Evolutionary conservation across 2,888 invertebrate genomes (phyloP).

Genomic region (Corbicula japonica): DNA sequence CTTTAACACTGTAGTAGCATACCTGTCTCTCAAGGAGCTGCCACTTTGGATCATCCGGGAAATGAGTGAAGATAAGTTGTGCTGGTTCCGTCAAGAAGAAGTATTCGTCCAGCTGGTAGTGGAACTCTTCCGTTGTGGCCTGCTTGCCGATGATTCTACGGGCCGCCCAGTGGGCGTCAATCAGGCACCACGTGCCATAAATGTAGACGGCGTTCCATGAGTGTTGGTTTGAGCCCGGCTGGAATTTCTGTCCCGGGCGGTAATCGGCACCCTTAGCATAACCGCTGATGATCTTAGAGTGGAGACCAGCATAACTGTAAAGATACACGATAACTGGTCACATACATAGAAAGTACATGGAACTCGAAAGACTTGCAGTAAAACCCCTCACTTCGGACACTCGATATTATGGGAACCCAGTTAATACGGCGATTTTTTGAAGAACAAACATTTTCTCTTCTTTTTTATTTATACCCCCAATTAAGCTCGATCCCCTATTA

Average conservation of each 20-base stretch:
- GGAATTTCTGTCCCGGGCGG: constrained; percentile 86
- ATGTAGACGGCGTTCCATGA: constrained; percentile 87
- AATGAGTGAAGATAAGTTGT: constrained; percentile 86
- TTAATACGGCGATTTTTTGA: too few species aligned
- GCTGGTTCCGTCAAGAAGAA: constrained; percentile 86
- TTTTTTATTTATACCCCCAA: too few species aligned
- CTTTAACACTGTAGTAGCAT: not conserved
- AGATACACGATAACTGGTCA: too few species aligned
- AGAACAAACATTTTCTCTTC: too few species aligned
- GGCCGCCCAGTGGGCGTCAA: constrained; percentile 87
- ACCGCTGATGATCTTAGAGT: constrained; percentile 86
- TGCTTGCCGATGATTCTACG: constrained; percentile 86
- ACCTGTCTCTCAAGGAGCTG: constrained; percentile 84
- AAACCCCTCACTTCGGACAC: too few species aligned
- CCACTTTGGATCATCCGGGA: constrained; percentile 86
- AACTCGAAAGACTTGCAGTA: too few species aligned
- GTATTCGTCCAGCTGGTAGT: constrained; percentile 86
- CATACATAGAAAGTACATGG: too few species aligned
- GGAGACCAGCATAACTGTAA: constrained; percentile 86
- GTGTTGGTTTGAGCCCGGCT: constrained; percentile 85
- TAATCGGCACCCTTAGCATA: constrained; percentile 87
- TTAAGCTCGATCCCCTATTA: too few species aligned
- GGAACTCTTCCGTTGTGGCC: constrained; percentile 83
- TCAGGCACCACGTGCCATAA: constrained; percentile 86
- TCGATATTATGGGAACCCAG: too few species aligned